Base-by-base conservation (phyloP, 2,797 vertebrate species). In the Peromyscus eremicus region DNA sequence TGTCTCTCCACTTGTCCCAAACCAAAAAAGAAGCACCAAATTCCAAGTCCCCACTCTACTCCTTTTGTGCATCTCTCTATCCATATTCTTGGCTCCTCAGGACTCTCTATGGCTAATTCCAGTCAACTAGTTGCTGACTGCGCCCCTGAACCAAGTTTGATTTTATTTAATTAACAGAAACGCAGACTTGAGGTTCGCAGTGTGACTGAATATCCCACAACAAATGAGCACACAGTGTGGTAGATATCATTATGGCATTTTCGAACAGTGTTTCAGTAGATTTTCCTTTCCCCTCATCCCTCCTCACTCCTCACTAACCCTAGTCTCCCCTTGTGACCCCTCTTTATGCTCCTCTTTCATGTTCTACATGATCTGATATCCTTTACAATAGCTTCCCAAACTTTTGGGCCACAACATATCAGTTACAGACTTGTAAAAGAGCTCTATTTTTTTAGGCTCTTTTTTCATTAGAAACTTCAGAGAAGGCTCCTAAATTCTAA, bases 341-440 rank as follows among this genome's bases (percentile, higher is more conserved):
- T 25, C 43, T 34, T 5, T n/a, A 4, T 7, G 19, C 9, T n/a
- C 40, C 34, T 68, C 21, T 27, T 68, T 37, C 32, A 37, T 52
- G 46, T 49, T 6, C 66, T 12, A 27, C 21, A 6, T 10, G 49
- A 29, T 70, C 55, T 77, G 16, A 46, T 70, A 93, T 23, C 90
- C 52, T 68, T 85, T 68, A 27, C 88, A 27, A 71, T 34, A 80
- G 27, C 43, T 83, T 77, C 46, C 16, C 57, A 76, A 77, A 76
- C 1, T 60, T 84, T 80, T 96, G 89, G 83, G n/a, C 92, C 46
- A 60, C 68, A 76, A 66, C 6, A 76, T 73, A 73, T 88, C 71
- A 87, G 17, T 5, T 83, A 84, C 82, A 64, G 6, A 43, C 13
- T 75, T 88, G 25, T 66, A 71, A 84, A 92, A 87, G 70, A 75